Evolutionary conservation across 2,113 vertebrate genomes (phyloP).

Genomic region (Festucalex cinctus): DNA sequence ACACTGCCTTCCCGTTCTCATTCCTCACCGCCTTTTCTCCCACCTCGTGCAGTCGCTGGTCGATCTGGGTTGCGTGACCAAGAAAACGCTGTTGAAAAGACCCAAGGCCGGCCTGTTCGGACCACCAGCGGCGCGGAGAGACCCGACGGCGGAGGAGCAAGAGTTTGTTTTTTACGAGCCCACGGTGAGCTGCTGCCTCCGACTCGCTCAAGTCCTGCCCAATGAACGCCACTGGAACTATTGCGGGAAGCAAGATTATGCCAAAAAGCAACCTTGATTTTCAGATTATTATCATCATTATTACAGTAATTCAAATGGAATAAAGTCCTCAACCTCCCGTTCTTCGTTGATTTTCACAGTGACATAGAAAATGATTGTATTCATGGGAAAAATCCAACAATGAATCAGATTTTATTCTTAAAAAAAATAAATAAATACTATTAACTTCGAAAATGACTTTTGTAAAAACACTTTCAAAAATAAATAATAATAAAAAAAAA

Average conservation of each 20-base stretch:
- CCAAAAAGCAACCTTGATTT: no score
- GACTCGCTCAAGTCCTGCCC: slow-evolving; percentile 82
- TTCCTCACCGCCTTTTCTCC: background rate
- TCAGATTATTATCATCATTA: background rate
- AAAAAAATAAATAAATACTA: no score
- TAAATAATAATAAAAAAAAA: no score
- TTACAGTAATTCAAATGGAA: background rate
- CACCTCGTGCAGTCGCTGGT: slow-evolving; percentile 74
- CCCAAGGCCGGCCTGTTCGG: slow-evolving; percentile 76
- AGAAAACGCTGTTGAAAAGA: slow-evolving; percentile 61
- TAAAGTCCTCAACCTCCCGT: background rate
- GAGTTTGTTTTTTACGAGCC: slow-evolving; percentile 80
- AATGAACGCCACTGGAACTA: slow-evolving; percentile 85
- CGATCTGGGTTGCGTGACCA: slow-evolving; percentile 79
- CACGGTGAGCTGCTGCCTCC: slow-evolving; percentile 81
- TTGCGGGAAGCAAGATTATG: slow-evolving; percentile 48
- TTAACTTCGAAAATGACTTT: no score
- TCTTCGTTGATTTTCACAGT: no score
- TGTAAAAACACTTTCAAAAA: no score
- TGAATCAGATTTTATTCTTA: no score
- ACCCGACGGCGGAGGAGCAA: background rate
- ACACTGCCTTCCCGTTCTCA: background rate
- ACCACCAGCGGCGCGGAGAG: background rate
- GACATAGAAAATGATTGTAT: no score
- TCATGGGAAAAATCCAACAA: no score